Evolutionary conservation across 2,113 vertebrate species (phyloP).

Genomic region (Lepus europaeus): DNA sequence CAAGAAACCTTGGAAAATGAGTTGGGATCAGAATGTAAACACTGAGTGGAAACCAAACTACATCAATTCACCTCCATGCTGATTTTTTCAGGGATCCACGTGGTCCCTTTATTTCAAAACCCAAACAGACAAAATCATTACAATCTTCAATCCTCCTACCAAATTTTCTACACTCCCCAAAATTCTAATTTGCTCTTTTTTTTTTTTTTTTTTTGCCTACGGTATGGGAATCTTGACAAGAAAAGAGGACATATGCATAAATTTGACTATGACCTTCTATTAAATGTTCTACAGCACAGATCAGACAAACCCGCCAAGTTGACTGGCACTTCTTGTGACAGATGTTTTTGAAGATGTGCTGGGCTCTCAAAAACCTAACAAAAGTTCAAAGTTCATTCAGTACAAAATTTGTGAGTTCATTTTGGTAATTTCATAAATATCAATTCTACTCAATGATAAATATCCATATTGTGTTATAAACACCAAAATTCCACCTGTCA

Average conservation of each 20-base stretch:
- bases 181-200: not conserved
- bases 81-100: not conserved
- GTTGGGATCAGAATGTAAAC: constrained; percentile 1
- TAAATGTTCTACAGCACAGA: not conserved
- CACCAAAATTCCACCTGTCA: constrained; percentile 30
- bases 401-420: constrained; percentile 61
- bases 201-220: no score
- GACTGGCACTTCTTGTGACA: not conserved
- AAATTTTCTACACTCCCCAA: not conserved
- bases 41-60: not conserved
- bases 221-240: not conserved
- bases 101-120: not conserved
- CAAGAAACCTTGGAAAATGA: constrained; percentile 46
- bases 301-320: not conserved
- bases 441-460: not conserved
- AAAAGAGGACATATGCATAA: not conserved
- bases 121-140: constrained; percentile 8
- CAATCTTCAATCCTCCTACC: not conserved
- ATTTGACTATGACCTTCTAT: not conserved
- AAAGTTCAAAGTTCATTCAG: constrained; percentile 8
- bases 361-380: constrained; percentile 56
- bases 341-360: not conserved
- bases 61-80: not conserved
- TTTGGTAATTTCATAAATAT: constrained; percentile 58
- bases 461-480: constrained; percentile 37